A percentile compares a stretch with the other conserved stretches of the same genome.
Evolutionary conservation across 2,888 invertebrate species (phyloP).

Genomic region (Cheilosia scutellata): DNA sequence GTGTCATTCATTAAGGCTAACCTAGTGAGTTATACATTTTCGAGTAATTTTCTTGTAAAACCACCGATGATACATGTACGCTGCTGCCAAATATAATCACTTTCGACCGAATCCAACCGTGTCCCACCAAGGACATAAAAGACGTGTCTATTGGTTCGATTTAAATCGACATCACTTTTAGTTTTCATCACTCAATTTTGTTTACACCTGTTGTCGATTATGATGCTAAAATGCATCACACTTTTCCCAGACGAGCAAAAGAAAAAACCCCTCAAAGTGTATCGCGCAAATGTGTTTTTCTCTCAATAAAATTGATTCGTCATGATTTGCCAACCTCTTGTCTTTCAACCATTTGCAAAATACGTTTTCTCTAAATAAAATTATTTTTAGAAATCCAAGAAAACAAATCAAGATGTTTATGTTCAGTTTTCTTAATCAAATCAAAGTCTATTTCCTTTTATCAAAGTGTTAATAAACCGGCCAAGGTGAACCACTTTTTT

Average conservation of each 20-base stretch:
- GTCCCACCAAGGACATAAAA: background rate
- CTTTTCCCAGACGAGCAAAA: background rate
- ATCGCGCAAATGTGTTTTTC: no score
- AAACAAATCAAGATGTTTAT: background rate
- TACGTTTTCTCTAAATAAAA: background rate
- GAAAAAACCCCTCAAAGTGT: no score
- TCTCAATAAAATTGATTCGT: background rate
- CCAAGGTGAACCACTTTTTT: background rate
- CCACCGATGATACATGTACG: no score
- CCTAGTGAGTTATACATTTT: no score
- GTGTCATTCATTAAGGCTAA: no score
- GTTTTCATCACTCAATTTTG: conserved; percentile 27
- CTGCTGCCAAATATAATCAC: no score
- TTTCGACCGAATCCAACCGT: no score
- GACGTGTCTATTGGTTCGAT: conserved; percentile 17
- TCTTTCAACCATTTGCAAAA: background rate
- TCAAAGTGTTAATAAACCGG: conserved; percentile 31
- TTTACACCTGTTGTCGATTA: conserved; percentile 21
- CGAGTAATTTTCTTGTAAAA: no score
- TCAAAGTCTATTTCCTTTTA: conserved; percentile 38
- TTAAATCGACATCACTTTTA: conserved; percentile 42
- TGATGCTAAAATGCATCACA: background rate
- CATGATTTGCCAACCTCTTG: background rate
- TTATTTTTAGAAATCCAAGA: background rate
- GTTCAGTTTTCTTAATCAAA: background rate